phyloP scores from a whole-genome alignment of 2,888 invertebrate species.

The Ganaspis brasiliensis region DNA sequence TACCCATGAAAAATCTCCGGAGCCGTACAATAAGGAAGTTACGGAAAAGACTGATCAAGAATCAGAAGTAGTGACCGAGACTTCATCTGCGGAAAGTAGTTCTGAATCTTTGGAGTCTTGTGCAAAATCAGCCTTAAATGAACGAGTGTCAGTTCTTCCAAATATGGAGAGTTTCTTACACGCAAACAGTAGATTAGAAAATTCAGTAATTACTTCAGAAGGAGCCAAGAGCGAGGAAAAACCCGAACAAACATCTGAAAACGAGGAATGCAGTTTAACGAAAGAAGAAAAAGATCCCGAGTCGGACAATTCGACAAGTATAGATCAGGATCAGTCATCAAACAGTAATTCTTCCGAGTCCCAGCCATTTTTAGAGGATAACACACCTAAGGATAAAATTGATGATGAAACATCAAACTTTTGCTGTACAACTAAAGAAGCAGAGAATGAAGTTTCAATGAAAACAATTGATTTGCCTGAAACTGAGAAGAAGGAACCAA shows the following conservation, averaged over 20 bases:
- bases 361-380: slow-evolving; percentile 5
- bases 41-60: slow-evolving; percentile 24
- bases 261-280: slow-evolving; percentile 51
- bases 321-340: slow-evolving; percentile 11
- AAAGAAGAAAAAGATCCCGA: slow-evolving; percentile 40
- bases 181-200: slow-evolving; percentile 52
- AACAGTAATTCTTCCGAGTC: slow-evolving; percentile 1
- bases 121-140: slow-evolving; percentile 41
- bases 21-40: not conserved
- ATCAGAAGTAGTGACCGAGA: not conserved
- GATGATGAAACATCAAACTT: slow-evolving; percentile 10
- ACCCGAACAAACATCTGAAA: not conserved
- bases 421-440: not conserved
- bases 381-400: slow-evolving; percentile 7
- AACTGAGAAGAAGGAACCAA: not conserved
- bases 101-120: slow-evolving; percentile 10
- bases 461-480: slow-evolving; percentile 34
- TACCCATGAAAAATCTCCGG: slow-evolving; percentile 51
- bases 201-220: slow-evolving; percentile 25
- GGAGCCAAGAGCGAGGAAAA: not conserved
- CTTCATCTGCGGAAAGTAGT: slow-evolving; percentile 12
- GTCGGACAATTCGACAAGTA: not conserved
- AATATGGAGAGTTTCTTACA: slow-evolving; percentile 54
- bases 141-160: slow-evolving; percentile 51
- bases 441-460: slow-evolving; percentile 13